phyloP scores from a whole-genome alignment of 2,797 vertebrate species.

The Chanos chanos region DNA sequence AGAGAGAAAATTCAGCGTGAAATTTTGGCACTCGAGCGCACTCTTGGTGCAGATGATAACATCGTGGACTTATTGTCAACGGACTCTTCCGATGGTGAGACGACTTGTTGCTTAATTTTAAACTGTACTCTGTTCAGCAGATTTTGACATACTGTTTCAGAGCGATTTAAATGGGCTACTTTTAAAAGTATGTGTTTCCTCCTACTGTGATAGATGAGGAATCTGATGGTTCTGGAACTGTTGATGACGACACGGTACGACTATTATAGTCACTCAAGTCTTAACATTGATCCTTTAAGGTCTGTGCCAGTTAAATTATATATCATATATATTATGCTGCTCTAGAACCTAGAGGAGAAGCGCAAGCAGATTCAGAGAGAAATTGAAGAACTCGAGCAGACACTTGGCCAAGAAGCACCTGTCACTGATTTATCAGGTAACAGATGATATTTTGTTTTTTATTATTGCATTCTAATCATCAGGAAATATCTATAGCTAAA shows the following conservation, averaged over 20 bases:
- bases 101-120: not conserved
- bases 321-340: not conserved
- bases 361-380: slow-evolving; percentile 71
- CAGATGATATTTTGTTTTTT: not conserved
- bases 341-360: slow-evolving; percentile 55
- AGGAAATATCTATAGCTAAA: too few relatives aligned
- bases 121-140: not conserved
- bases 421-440: slow-evolving; percentile 24
- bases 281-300: not conserved
- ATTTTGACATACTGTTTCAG: too few relatives aligned
- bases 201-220: slow-evolving; percentile 28
- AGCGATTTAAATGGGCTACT: not conserved
- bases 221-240: slow-evolving; percentile 37
- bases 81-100: slow-evolving; percentile 38
- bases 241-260: slow-evolving; percentile 29
- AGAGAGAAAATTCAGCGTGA: slow-evolving; percentile 44
- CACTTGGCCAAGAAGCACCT: slow-evolving; percentile 51
- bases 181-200: not conserved
- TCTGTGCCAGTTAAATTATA: not conserved
- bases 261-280: not conserved
- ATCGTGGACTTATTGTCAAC: slow-evolving; percentile 31
- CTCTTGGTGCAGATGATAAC: slow-evolving; percentile 20
- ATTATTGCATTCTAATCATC: too few relatives aligned
- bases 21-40: slow-evolving; percentile 44
- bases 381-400: slow-evolving; percentile 73